These are phyloP conservation scores for Gopherus evgoodei DNA, from an alignment of 2,113 vertebrate species.

Conservation along the genomic window DNA sequence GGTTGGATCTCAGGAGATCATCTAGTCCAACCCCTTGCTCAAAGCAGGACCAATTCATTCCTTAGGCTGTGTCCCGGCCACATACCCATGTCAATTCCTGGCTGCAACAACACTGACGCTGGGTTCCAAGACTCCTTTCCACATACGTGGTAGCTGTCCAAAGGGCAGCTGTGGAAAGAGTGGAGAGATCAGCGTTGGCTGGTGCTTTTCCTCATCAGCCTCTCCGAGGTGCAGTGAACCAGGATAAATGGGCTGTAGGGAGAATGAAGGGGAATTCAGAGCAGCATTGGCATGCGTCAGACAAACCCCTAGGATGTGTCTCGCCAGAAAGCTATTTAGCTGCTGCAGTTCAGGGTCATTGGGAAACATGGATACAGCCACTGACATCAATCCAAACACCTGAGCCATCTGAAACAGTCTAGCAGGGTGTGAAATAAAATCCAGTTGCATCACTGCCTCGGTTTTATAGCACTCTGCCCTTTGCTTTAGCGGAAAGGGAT, in stretches of 20 bases:
- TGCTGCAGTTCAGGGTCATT: background rate
- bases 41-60: no score
- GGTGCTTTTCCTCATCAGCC: no score
- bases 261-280: background rate
- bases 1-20: no score
- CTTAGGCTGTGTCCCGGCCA: no score
- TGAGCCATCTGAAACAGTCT: background rate
- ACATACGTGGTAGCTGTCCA: background rate
- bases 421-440: background rate
- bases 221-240: background rate
- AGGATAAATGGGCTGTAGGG: rapidly evolving
- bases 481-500: background rate
- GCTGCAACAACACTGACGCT: background rate
- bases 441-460: background rate
- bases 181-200: background rate
- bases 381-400: background rate
- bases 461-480: background rate
- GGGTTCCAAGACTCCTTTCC: background rate
- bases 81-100: background rate
- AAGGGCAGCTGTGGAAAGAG: background rate
- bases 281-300: background rate
- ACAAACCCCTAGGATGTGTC: background rate
- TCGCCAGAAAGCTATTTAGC: background rate
- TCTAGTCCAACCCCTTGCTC: no score
- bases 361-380: background rate